Evolutionary conservation across 2,113 vertebrate species (phyloP).

Genomic region (Thermophis baileyi): DNA sequence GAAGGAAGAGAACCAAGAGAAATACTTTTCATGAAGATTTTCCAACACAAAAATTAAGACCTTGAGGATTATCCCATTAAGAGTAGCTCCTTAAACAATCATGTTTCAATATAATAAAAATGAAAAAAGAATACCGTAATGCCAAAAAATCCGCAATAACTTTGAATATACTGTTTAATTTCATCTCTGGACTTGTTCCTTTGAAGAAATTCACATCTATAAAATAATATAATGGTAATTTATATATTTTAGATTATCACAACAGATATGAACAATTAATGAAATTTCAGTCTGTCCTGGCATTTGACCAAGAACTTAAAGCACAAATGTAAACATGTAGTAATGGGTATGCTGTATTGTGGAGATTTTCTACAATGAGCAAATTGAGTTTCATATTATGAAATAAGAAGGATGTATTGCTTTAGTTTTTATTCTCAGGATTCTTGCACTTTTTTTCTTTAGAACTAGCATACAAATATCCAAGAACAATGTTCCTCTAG

Average conservation of each 20-base stretch:
- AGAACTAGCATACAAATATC: background rate
- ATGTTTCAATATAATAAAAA: background rate
- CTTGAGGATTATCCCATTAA: background rate
- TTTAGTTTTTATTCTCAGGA: background rate
- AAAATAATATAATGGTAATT: conserved; percentile 16
- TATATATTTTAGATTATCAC: background rate
- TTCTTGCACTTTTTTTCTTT: background rate
- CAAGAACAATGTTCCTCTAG: background rate
- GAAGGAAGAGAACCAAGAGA: background rate
- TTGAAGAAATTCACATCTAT: conserved; percentile 56
- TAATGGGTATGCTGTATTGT: background rate
- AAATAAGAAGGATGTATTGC: background rate
- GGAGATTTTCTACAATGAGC: background rate
- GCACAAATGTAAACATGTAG: background rate
- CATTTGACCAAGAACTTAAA: background rate
- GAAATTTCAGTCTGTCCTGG: background rate
- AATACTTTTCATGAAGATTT: background rate
- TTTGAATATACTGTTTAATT: conserved; percentile 50
- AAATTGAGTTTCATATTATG: background rate
- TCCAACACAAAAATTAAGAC: background rate
- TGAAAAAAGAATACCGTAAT: conserved; percentile 32
- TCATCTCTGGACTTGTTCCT: conserved; percentile 55
- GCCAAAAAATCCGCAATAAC: conserved; percentile 50
- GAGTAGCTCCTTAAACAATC: background rate
- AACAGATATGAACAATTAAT: background rate